Conservation (phyloP, 2,113 vertebrate genomes). For the Microtus ochrogaster region DNA sequence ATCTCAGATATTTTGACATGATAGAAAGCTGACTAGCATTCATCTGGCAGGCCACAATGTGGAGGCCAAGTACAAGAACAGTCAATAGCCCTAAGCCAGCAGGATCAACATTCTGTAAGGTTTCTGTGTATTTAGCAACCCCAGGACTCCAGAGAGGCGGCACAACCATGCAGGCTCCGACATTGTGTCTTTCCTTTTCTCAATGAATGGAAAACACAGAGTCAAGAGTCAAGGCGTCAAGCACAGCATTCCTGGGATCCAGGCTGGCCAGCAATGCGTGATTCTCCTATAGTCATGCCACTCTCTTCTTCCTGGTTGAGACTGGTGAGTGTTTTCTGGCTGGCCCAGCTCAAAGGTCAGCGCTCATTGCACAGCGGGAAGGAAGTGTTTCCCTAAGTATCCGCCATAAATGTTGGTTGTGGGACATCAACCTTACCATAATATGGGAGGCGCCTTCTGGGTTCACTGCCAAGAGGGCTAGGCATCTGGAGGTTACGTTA, state of each 20-base stretch:
- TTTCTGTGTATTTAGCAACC: neutral
- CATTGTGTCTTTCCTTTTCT: slow-evolving; percentile 16
- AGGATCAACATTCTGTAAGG: neutral
- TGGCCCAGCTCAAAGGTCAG: slow-evolving; percentile 40
- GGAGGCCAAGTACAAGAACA: neutral
- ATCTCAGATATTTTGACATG: neutral
- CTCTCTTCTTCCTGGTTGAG: slow-evolving; percentile 38
- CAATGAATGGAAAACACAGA: slow-evolving; percentile 33
- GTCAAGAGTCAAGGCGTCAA: neutral
- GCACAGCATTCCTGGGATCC: neutral
- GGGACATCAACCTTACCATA: neutral
- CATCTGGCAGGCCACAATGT: neutral
- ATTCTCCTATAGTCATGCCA: neutral
- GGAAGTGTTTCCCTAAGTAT: slow-evolving; percentile 45
- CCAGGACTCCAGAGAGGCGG: neutral
- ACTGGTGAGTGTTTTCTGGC: slow-evolving; percentile 28
- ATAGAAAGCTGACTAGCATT: neutral
- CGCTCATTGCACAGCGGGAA: neutral
- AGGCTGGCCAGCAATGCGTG: neutral
- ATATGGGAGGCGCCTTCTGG: neutral
- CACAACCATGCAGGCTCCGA: neutral
- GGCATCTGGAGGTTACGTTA: slow-evolving; percentile 13
- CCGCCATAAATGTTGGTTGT: slow-evolving; percentile 33
- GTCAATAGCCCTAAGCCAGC: slow-evolving; percentile 9
- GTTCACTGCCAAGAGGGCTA: neutral